These are phyloP conservation scores for Eumaeus atala DNA, from an alignment of 1,140 invertebrate genomes.

Conservation along the genomic window DNA sequence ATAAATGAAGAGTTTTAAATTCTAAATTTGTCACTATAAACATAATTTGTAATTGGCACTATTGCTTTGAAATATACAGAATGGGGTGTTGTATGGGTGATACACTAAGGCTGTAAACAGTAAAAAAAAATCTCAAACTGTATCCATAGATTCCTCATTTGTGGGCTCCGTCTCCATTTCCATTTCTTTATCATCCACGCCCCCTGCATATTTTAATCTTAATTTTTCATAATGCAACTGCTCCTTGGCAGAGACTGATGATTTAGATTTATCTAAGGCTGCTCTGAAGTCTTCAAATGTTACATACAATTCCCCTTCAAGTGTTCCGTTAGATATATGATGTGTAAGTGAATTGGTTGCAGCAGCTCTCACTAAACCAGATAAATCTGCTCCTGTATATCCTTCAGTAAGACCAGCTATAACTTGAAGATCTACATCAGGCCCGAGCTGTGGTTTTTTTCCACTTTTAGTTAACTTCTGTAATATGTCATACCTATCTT, in stretches of 20 bases:
- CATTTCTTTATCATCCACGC: slow-evolving; percentile 66
- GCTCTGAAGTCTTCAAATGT: slow-evolving; percentile 69
- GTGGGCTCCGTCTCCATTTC: slow-evolving; percentile 68
- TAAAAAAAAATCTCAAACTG: slow-evolving; percentile 35
- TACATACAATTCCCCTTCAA: slow-evolving; percentile 61
- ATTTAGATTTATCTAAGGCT: slow-evolving; percentile 84
- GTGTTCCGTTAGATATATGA: slow-evolving; percentile 55
- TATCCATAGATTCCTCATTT: slow-evolving; percentile 70
- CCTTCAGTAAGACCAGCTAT: slow-evolving; percentile 83
- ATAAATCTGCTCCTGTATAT: slow-evolving; percentile 94
- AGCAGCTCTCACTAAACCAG: slow-evolving; percentile 84
- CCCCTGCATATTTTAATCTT: slow-evolving; percentile 71
- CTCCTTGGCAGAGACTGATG: slow-evolving; percentile 86
- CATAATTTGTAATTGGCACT: slow-evolving; percentile 32
- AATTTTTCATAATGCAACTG: slow-evolving; percentile 77
- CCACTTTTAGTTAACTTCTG: slow-evolving; percentile 92
- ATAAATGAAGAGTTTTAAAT: no score
- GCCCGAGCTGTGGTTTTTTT: slow-evolving; percentile 81
- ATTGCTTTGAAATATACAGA: slow-evolving; percentile 32
- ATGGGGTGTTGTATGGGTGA: slow-evolving; percentile 25
- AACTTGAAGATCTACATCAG: slow-evolving; percentile 85
- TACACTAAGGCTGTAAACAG: slow-evolving; percentile 30
- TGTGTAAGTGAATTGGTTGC: slow-evolving; percentile 82
- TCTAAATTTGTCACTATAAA: no score
- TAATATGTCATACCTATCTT: slow-evolving; percentile 92